phyloP scores from a whole-genome alignment of 2,888 invertebrate species.

The Lampropteryx suffumata region DNA sequence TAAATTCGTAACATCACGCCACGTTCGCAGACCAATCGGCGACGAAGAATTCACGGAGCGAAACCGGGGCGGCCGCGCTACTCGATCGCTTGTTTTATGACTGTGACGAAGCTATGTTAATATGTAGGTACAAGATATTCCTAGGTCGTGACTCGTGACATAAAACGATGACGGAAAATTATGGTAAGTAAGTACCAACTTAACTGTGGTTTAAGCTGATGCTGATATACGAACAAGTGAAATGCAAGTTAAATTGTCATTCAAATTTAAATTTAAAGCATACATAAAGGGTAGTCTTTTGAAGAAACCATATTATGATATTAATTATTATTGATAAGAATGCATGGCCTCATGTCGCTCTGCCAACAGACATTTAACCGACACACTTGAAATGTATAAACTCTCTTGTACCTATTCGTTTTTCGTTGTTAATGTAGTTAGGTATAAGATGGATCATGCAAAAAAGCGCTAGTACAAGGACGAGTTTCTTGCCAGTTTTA shows the following conservation, averaged over 20 bases:
- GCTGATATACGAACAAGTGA: constrained; percentile 30
- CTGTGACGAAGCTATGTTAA: constrained; percentile 30
- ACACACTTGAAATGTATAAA: no score
- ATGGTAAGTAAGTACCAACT: background rate
- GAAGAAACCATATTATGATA: no score
- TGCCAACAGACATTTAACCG: no score
- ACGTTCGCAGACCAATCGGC: constrained; percentile 65
- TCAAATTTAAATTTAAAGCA: no score
- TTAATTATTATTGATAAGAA: no score
- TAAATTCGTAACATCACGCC: constrained; percentile 75
- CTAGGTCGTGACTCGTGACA: constrained; percentile 41
- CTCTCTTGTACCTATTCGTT: no score
- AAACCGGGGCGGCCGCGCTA: constrained; percentile 37
- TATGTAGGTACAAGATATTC: constrained; percentile 30
- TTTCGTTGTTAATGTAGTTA: no score
- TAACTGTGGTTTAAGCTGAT: constrained; percentile 7
- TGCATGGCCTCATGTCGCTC: no score
- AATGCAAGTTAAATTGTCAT: constrained; percentile 3
- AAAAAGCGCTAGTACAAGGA: no score
- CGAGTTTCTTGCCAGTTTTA: no score
- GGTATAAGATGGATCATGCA: no score
- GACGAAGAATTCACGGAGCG: constrained; percentile 52
- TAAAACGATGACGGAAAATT: constrained; percentile 45
- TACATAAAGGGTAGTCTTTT: no score
- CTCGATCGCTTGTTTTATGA: constrained; percentile 3